Evolutionary conservation across 2,113 vertebrate genomes (phyloP).

Genomic region (Bothrops jararaca): DNA sequence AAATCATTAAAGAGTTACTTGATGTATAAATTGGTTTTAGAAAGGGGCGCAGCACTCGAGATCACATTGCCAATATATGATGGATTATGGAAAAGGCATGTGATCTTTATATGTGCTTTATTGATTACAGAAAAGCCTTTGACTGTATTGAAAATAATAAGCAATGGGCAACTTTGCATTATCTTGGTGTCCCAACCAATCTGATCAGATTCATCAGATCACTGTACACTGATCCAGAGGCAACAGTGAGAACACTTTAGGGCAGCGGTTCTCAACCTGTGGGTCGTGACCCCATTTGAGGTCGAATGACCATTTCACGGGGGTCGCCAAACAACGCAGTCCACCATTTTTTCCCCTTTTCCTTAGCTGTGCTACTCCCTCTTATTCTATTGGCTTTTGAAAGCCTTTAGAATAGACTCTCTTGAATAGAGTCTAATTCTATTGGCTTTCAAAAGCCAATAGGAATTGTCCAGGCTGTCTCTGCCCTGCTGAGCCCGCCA

Average conservation of each 20-base stretch:
- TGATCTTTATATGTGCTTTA: not conserved
- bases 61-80: not conserved
- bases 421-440: too few species aligned
- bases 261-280: too few species aligned
- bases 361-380: too few species aligned
- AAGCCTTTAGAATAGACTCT: too few species aligned
- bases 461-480: too few species aligned
- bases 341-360: too few species aligned
- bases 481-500: too few species aligned
- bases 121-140: not conserved
- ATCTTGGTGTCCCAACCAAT: not conserved
- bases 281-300: too few species aligned
- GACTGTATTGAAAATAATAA: not conserved
- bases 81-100: not conserved
- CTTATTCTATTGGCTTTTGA: too few species aligned
- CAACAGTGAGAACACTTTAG: not conserved
- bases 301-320: too few species aligned
- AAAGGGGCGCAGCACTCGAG: not conserved
- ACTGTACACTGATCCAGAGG: not conserved
- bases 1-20: not conserved
- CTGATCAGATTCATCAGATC: not conserved
- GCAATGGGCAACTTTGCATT: not conserved
- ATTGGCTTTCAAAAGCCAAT: too few species aligned
- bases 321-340: too few species aligned
- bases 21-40: not conserved